phyloP scores from a whole-genome alignment of 2,888 invertebrate species.

The Sphecodes monilicornis region DNA sequence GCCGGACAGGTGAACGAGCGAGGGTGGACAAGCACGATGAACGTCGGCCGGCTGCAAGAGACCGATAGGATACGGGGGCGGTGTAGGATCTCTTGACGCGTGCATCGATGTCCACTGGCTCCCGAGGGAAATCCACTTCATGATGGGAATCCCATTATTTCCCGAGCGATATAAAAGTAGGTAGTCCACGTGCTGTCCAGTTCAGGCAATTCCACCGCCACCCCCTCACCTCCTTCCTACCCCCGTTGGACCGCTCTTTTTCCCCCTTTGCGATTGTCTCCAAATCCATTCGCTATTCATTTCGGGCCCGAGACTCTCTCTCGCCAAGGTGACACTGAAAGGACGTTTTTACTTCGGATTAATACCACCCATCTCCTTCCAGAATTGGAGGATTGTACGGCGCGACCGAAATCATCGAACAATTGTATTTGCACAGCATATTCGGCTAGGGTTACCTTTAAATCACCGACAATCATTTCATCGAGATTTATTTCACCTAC shows the following conservation, averaged over 20 bases:
- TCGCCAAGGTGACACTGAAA: conserved; percentile 52
- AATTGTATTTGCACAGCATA: not conserved
- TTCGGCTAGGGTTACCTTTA: too few species aligned
- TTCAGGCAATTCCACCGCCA: conserved; percentile 71
- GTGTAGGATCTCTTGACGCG: conserved; percentile 82
- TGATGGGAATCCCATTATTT: conserved; percentile 85
- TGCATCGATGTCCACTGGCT: conserved; percentile 82
- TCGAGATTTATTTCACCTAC: too few species aligned
- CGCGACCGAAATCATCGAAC: not conserved
- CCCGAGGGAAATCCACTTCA: conserved; percentile 84
- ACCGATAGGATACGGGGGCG: conserved; percentile 76
- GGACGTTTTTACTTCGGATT: conserved; percentile 70
- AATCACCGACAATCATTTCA: too few species aligned
- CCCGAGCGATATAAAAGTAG: conserved; percentile 81
- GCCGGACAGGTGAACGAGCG: conserved; percentile 66
- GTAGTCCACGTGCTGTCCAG: conserved; percentile 75
- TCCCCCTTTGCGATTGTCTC: conserved; percentile 63
- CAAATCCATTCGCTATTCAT: conserved; percentile 71
- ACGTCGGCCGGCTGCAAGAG: conserved; percentile 66
- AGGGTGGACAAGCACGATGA: conserved; percentile 64
- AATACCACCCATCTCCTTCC: conserved; percentile 45
- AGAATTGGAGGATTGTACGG: not conserved
- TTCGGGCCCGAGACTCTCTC: conserved; percentile 55
- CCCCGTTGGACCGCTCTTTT: conserved; percentile 33
- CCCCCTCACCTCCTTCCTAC: conserved; percentile 47